Evolutionary conservation across 1,140 invertebrate species (phyloP).

Genomic region (Spodoptera litura): DNA sequence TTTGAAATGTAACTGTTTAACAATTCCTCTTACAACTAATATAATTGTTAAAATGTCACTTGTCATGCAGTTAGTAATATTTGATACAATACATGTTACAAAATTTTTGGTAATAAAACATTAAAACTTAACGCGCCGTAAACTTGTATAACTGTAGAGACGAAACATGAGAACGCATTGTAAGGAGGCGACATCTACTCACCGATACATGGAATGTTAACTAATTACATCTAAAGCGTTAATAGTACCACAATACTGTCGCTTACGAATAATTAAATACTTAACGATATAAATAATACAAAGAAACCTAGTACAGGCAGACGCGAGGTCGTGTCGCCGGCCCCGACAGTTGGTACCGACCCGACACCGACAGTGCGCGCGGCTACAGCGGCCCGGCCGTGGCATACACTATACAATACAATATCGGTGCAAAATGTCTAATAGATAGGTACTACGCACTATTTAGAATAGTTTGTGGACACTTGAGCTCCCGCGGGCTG

Average conservation of each 20-base stretch:
- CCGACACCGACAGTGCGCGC: conserved; percentile 47
- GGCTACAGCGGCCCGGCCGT: conserved; percentile 15
- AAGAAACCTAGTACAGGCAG: conserved; percentile 59
- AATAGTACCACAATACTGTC: conserved; percentile 78
- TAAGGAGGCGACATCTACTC: conserved; percentile 47
- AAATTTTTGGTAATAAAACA: conserved; percentile 64
- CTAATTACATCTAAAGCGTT: conserved; percentile 73
- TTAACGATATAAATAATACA: conserved; percentile 71
- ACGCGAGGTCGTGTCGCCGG: conserved; percentile 44
- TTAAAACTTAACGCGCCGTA: conserved; percentile 59
- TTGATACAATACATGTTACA: conserved; percentile 62
- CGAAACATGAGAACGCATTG: conserved; percentile 38
- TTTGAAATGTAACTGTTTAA: conserved; percentile 56
- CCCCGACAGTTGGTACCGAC: conserved; percentile 17
- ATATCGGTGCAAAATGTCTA: conserved; percentile 84
- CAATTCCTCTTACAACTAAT: conserved; percentile 61
- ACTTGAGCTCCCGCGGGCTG: conserved; percentile 59
- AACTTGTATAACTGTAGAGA: conserved; percentile 18
- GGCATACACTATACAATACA: conserved; percentile 57
- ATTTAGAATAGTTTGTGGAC: conserved; percentile 83
- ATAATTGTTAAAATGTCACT: conserved; percentile 64
- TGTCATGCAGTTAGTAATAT: conserved; percentile 79
- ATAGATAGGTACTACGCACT: conserved; percentile 77
- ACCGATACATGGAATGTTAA: conserved; percentile 77
- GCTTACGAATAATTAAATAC: conserved; percentile 74